phyloP scores from a whole-genome alignment of 2,113 vertebrate species.

The Agelaius tricolor region DNA sequence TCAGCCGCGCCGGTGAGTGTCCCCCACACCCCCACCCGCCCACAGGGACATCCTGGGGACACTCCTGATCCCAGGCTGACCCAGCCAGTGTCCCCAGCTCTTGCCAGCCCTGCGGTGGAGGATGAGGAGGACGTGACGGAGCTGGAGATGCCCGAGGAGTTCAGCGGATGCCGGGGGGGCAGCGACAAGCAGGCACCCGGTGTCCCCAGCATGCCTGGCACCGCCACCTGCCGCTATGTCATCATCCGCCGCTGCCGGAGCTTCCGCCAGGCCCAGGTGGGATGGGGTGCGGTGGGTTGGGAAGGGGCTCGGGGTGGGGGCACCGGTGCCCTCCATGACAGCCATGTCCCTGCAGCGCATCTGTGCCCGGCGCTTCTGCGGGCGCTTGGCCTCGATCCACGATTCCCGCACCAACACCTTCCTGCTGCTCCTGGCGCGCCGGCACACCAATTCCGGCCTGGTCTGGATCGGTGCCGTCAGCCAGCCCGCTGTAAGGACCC shows the following conservation, averaged over 20 bases:
- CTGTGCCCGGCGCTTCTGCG: background rate
- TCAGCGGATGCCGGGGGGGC: background rate
- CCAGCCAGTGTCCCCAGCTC: background rate
- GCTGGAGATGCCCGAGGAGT: background rate
- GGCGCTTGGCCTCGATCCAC: slow-evolving; percentile 34
- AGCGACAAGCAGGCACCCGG: accelerated
- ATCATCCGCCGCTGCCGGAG: accelerated
- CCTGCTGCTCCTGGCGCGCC: accelerated
- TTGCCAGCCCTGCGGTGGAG: background rate
- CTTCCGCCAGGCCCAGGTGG: accelerated
- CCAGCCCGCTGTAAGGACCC: background rate
- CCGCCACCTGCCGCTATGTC: accelerated
- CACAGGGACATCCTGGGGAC: accelerated
- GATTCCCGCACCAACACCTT: accelerated
- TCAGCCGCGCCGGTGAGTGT: background rate
- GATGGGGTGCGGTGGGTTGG: background rate
- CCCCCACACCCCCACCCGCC: background rate
- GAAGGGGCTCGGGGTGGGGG: accelerated
- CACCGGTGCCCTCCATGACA: background rate
- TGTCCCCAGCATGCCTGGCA: accelerated
- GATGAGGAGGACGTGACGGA: background rate
- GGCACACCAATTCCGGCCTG: accelerated
- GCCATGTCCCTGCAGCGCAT: accelerated
- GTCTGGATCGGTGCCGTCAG: slow-evolving; percentile 40
- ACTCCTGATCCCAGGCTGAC: background rate